A percentile compares a stretch with the other conserved stretches of the same genome.
These are phyloP conservation scores for Pseudopleuronectes americanus DNA, from an alignment of 2,797 vertebrate genomes.

Conservation along the genomic window DNA sequence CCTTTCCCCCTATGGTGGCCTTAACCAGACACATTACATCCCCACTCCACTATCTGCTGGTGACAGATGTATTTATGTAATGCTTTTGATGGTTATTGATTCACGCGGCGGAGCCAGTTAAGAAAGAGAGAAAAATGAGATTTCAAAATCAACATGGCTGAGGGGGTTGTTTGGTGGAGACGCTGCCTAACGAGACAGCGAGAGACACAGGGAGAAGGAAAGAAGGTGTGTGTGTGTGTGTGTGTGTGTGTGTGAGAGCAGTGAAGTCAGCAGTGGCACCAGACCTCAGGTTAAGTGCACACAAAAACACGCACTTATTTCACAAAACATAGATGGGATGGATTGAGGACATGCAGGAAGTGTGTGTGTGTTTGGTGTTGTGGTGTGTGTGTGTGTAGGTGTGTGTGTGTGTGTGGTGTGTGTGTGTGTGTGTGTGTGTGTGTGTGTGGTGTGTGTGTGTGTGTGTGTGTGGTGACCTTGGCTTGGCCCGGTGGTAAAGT, in stretches of 20 bases:
- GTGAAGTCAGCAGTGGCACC: no score
- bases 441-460: conserved; percentile 49
- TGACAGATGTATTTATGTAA: conserved; percentile 86
- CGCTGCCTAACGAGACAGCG: conserved; percentile 48
- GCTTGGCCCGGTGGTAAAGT: conserved; percentile 83
- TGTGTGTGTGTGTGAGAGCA: background rate
- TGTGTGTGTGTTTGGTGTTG: conserved; percentile 49
- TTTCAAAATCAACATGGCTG: conserved; percentile 80
- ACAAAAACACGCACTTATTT: conserved; percentile 8
- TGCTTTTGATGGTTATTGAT: conserved; percentile 85
- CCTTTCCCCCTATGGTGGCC: conserved; percentile 64
- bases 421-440: conserved; percentile 68
- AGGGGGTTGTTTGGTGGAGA: conserved; percentile 44
- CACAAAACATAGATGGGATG: conserved; percentile 10
- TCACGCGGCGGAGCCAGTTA: conserved; percentile 74
- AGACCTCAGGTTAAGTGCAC: background rate
- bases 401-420: conserved; percentile 34
- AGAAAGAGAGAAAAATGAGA: conserved; percentile 82
- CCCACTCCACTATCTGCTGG: conserved; percentile 70
- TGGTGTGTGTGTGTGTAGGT: conserved; percentile 76
- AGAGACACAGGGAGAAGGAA: conserved; percentile 29
- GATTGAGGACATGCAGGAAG: conserved; percentile 22
- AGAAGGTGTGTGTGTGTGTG: background rate
- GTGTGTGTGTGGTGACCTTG: conserved; percentile 85
- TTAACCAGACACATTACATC: conserved; percentile 77